These are phyloP conservation scores for Elysia crispata DNA, from an alignment of 2,888 invertebrate species.

Conservation along the genomic window DNA sequence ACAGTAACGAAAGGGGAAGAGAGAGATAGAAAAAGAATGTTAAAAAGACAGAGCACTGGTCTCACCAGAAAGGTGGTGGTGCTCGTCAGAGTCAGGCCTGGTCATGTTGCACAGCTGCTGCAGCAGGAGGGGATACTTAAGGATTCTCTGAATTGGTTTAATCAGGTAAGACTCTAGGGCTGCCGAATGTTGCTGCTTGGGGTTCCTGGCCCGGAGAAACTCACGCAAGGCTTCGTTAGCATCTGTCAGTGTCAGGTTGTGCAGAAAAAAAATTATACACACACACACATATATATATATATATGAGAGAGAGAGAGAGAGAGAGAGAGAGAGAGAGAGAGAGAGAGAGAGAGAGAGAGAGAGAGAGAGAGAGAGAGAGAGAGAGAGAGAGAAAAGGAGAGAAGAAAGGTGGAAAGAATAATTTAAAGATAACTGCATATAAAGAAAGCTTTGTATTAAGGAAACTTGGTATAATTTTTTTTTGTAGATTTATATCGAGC, in stretches of 20 bases:
- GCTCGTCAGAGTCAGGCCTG: conserved; percentile 94
- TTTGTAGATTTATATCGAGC: too few species aligned
- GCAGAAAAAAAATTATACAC: not conserved
- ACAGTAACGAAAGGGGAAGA: too few species aligned
- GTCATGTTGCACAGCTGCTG: conserved; percentile 96
- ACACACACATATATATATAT: not conserved
- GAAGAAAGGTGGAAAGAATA: too few species aligned
- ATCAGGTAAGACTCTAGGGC: conserved; percentile 98
- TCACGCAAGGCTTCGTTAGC: conserved; percentile 97
- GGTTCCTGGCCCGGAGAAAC: conserved; percentile 95
- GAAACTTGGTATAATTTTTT: too few species aligned
- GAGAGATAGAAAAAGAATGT: not conserved
- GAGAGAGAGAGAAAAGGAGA: too few species aligned
- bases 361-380: too few species aligned
- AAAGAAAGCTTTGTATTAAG: too few species aligned
- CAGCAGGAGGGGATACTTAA: conserved; percentile 95
- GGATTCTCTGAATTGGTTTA: conserved; percentile 98
- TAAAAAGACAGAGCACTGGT: not conserved
- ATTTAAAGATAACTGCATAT: too few species aligned
- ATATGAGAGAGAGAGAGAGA: not conserved
- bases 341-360: too few species aligned
- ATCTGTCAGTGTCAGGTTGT: conserved; percentile 82
- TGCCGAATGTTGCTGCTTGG: conserved; percentile 96
- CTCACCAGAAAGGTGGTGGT: conserved; percentile 87
- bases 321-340: too few species aligned